Evolutionary conservation across 2,797 vertebrate genomes (phyloP), one percentile per base, ranked within the genome.

Genomic region (Australoheros facetus): DNA sequence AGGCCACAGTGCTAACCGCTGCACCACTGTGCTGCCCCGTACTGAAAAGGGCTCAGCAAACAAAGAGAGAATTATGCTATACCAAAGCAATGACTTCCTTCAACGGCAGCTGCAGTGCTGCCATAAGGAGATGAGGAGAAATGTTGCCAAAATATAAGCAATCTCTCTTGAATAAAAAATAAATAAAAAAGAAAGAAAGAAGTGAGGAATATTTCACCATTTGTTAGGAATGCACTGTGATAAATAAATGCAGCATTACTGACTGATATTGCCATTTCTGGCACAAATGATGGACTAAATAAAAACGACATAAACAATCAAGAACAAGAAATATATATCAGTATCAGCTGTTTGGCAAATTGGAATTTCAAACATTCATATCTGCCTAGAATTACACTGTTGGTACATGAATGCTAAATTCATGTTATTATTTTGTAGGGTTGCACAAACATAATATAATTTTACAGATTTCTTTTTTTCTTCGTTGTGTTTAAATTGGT

Each of bases 401-500:
- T 7, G 6, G 10, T n/a, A 37, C 37, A 37, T 37, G 37, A 37
- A 37, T 37, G 10, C 37, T 37, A 37, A 37, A 37, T 37, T 37
- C 37, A 37, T 4, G 8, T 34, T 37, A 37, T 37, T 53, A n/a
- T 69, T n/a, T 53, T n/a, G 60, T 17, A 64, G 14, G 1, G 4
- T 17, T 26, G 21, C 39, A 45, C 14, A 12, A 45, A n/a, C 26
- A n/a, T 51, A 48, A 48, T 48, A 28, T 51, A 30, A 66, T 32
- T 51, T n/a, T 1, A 32, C 26, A 51, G 48, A 45, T 62, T 64
- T 51, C 7, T 1, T 1, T 1, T 1, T 23, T 69, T 51, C 11
- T 32, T 69, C 30, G 17, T 69, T 69, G 51, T 69, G 26, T 69
- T 51, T 51, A 69, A 69, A 69, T 69, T 69, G 64, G 64, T 69